Percentiles rank a stretch among this genome's conserved stretches.
Evolutionary conservation across 2,113 vertebrate genomes (phyloP).

Genomic region (Psilopogon haemacephalus): DNA sequence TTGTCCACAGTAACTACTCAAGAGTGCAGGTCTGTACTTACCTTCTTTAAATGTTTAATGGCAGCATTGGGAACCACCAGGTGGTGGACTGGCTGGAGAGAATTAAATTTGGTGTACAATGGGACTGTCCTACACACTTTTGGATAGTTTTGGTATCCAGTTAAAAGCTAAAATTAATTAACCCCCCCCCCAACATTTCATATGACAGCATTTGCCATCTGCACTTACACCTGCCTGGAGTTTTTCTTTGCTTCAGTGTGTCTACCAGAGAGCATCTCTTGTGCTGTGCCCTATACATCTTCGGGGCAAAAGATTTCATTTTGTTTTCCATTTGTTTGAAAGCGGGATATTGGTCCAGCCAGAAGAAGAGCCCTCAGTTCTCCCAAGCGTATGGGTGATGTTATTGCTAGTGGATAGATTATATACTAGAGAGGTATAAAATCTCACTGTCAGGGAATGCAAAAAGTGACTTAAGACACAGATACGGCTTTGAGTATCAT

Average conservation of each 20-base stretch:
- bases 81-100: neutral
- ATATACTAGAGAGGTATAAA: neutral
- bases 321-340: neutral
- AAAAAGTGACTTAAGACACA: neutral
- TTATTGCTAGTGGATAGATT: neutral
- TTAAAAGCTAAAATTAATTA: neutral
- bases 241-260: neutral
- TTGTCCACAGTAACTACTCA: fast-evolving
- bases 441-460: neutral
- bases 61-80: neutral
- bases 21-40: neutral
- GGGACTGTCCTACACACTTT: neutral
- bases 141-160: neutral
- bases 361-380: neutral
- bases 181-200: neutral
- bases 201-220: neutral
- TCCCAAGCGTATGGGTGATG: neutral
- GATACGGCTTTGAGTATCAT: neutral
- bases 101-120: neutral
- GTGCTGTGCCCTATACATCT: neutral
- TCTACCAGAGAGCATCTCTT: neutral
- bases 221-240: fast-evolving
- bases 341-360: neutral
- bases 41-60: neutral
- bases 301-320: neutral